Conservation (phyloP, 2,888 invertebrate genomes). For the Andrena dorsata region DNA sequence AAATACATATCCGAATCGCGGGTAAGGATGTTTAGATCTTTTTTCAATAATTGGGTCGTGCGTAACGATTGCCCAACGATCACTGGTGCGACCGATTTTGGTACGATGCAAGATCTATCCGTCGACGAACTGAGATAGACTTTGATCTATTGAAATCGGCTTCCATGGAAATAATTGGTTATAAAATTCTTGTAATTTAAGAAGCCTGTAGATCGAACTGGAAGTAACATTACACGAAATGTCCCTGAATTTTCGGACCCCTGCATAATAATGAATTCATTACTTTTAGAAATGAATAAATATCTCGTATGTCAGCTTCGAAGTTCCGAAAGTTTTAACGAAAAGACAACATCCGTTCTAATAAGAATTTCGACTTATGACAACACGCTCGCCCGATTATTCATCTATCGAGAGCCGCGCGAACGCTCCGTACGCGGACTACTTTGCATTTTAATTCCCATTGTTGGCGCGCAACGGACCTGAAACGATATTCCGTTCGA, state of each 20-base stretch:
- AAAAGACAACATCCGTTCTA: not conserved
- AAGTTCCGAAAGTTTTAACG: not conserved
- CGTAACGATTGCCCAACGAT: not conserved
- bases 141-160: too few relatives aligned
- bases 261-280: too few relatives aligned
- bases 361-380: not conserved
- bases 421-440: not conserved
- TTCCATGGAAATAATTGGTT: too few relatives aligned
- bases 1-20: not conserved
- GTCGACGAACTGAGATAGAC: not conserved
- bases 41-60: constrained; percentile 10
- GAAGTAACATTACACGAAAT: too few relatives aligned
- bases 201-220: not conserved
- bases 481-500: constrained; percentile 28
- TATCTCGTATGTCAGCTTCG: not conserved
- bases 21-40: not conserved
- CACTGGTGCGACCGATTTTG: not conserved
- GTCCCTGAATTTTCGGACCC: not conserved
- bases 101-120: not conserved
- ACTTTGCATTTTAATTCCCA: constrained; percentile 33
- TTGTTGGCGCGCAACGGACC: not conserved
- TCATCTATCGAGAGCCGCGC: not conserved
- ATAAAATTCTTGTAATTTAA: too few relatives aligned
- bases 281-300: too few relatives aligned
- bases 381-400: not conserved